Conservation (phyloP, 2,113 vertebrate genomes). For the Lamprotornis superbus region DNA sequence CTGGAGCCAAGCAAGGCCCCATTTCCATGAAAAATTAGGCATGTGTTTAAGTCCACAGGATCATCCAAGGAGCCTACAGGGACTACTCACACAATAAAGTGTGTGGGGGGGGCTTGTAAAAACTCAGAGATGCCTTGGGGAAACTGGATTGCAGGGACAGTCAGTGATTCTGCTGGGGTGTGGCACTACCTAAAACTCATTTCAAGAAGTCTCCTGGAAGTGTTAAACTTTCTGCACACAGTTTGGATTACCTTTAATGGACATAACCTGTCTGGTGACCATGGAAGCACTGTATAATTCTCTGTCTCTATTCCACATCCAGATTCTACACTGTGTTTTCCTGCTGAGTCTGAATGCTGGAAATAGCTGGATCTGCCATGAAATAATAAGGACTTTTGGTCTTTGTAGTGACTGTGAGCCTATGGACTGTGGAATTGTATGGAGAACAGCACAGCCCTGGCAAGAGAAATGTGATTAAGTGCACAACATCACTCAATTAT, state of each 20-base stretch:
- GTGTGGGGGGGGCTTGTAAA: background rate
- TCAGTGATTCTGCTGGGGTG: background rate
- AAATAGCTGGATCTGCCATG: background rate
- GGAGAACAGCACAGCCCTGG: background rate
- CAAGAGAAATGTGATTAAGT: background rate
- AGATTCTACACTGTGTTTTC: background rate
- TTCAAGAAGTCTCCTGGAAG: background rate
- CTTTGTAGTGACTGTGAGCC: background rate
- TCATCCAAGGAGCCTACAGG: background rate
- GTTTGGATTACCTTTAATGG: background rate
- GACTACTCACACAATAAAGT: background rate
- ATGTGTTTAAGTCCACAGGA: background rate
- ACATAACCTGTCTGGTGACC: background rate
- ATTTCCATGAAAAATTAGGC: background rate
- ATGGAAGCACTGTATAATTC: background rate
- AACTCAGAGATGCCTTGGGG: background rate
- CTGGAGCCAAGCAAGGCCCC: background rate
- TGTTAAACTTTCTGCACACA: accelerated
- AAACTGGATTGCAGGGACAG: background rate
- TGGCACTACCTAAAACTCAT: background rate
- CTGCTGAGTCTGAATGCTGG: background rate
- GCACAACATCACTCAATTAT: background rate
- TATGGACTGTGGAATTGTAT: background rate
- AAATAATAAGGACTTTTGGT: background rate
- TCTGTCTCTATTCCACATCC: background rate